These are phyloP conservation scores for Oceanodroma leucorhoa DNA, from an alignment of 2,797 vertebrate species.

Conservation along the genomic window DNA sequence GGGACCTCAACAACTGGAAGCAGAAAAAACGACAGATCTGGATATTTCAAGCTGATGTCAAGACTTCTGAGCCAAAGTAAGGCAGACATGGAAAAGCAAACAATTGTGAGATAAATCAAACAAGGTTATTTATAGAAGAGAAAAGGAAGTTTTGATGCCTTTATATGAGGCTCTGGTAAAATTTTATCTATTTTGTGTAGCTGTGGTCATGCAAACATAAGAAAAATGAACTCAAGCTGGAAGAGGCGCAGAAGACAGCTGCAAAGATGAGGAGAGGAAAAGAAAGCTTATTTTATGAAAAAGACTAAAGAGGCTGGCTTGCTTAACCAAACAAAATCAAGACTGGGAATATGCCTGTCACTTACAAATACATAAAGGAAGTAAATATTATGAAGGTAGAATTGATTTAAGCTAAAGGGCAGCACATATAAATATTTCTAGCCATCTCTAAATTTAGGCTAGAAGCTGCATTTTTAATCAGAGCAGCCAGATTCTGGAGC, in stretches of 20 bases:
- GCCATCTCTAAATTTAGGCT: slow-evolving; percentile 52
- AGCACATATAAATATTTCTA: slow-evolving; percentile 49
- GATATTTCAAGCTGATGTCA: neutral
- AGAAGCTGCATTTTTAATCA: slow-evolving; percentile 31
- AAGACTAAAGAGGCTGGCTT: slow-evolving; percentile 29
- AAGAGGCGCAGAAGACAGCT: slow-evolving; percentile 23
- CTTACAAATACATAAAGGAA: slow-evolving; percentile 58
- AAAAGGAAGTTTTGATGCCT: slow-evolving; percentile 38
- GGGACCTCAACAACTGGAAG: neutral
- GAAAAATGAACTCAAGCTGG: slow-evolving; percentile 26
- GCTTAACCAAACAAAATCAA: slow-evolving; percentile 55
- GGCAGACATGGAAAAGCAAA: slow-evolving; percentile 7
- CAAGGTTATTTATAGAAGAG: slow-evolving; percentile 39
- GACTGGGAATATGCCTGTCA: slow-evolving; percentile 36
- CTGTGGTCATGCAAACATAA: neutral
- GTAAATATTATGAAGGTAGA: slow-evolving; percentile 57
- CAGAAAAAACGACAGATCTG: neutral
- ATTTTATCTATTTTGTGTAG: neutral
- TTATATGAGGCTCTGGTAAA: neutral
- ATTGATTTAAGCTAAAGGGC: slow-evolving; percentile 55
- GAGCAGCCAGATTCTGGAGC: neutral
- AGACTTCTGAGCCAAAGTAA: neutral
- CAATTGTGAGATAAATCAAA: neutral
- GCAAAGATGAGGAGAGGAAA: neutral
- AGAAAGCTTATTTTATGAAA: slow-evolving; percentile 33